Evolutionary conservation across 2,888 invertebrate genomes (phyloP).

Genomic region (Metalampra italica): DNA sequence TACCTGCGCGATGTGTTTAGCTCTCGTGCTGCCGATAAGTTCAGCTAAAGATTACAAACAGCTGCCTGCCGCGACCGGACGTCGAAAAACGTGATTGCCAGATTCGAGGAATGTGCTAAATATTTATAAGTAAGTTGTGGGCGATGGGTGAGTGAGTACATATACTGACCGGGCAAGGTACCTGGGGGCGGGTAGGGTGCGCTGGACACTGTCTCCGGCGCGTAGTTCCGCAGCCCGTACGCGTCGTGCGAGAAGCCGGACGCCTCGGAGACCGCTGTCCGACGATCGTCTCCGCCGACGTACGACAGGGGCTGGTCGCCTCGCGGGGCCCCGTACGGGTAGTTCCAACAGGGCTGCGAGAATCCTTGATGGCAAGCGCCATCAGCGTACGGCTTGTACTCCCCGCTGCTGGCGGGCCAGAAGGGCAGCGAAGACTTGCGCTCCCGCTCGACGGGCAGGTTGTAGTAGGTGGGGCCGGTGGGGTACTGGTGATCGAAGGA

Average conservation of each 20-base stretch:
- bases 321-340: slow-evolving; percentile 81
- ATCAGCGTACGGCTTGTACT: slow-evolving; percentile 80
- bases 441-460: slow-evolving; percentile 82
- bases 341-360: slow-evolving; percentile 87
- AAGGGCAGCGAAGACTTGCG: slow-evolving; percentile 83
- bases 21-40: slow-evolving; percentile 55
- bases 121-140: slow-evolving; percentile 17
- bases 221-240: slow-evolving; percentile 87
- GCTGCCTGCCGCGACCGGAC: slow-evolving; percentile 39
- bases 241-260: slow-evolving; percentile 85
- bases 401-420: slow-evolving; percentile 82
- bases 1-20: slow-evolving; percentile 46
- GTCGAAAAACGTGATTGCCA: slow-evolving; percentile 52
- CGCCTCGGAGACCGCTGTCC: slow-evolving; percentile 80
- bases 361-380: slow-evolving; percentile 84
- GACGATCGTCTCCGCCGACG: slow-evolving; percentile 84
- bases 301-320: slow-evolving; percentile 84
- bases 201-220: slow-evolving; percentile 84
- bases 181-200: slow-evolving; percentile 90
- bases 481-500: slow-evolving; percentile 84
- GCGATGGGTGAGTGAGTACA: slow-evolving; percentile 2
- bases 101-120: slow-evolving; percentile 32
- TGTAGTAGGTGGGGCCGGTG: slow-evolving; percentile 85
- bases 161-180: slow-evolving; percentile 75
- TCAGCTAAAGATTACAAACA: slow-evolving; percentile 64